Evolutionary conservation across 1,140 invertebrate species (phyloP), one percentile per base, ranked within the genome.

Genomic region (Leptopilina boulardi): DNA sequence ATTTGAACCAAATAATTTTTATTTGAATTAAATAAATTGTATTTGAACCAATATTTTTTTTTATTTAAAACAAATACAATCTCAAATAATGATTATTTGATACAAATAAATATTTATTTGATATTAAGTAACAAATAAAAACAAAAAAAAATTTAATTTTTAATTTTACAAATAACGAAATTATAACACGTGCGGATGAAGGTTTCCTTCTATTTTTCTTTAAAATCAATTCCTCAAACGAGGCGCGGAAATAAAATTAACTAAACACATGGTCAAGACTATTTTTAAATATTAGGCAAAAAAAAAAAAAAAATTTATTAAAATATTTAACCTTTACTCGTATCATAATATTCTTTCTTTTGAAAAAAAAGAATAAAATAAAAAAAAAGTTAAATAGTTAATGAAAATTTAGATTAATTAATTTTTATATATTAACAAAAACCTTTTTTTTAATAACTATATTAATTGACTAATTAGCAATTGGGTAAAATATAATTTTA

Each of bases 201-300:
- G 9, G 9, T 6, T 38, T 38, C n/a, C n/a, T 38, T 38, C 34
- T 38, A 38, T 38, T 38, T 38, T 38, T 38, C 34, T 38, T 30
- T 38, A 9, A 8, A 38, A 38, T 38, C 34, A 4, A 38, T 8
- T 54, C 19, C 51, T 19, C 18, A 18, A n/a, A 21, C 51, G 19
- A 54, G 18, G 19, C 51, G 51, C 51, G 51, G 51, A 54, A 54
- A 54, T 54, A 54, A 54, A 54, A 54, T 54, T 10, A 54, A 21
- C 51, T 21, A 9, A 54, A 11, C 19, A 18, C 47, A 51, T 54
- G 51, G 51, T 54, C 51, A 54, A 21, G 51, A 54, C 51, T 54
- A 54, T 54, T 54, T 54, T 54, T 54, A 54, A 54, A 21, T 21
- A 19, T 18, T 18, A n/a, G 21, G 21, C 51, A 19, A 3, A 18